Conservation (phyloP, 2,113 vertebrate species). For the Dascyllus trimaculatus region DNA sequence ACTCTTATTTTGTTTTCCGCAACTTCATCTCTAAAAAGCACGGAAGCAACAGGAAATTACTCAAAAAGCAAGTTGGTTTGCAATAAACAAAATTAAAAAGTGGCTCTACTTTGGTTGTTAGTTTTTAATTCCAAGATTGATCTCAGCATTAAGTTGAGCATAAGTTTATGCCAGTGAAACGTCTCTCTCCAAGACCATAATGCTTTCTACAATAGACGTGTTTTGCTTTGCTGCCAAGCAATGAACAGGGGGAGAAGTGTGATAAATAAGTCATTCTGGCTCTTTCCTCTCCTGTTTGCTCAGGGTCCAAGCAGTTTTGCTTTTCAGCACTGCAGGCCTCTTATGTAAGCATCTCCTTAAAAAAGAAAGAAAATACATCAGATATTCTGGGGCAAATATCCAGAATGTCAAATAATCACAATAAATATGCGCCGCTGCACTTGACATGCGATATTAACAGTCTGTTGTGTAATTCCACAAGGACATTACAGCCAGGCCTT, state of each 20-base stretch:
- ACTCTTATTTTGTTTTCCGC: no score
- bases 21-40: no score
- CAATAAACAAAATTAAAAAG: neutral
- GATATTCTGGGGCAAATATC: constrained; percentile 39
- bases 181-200: neutral
- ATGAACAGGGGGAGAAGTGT: constrained; percentile 39
- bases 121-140: neutral
- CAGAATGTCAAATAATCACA: constrained; percentile 50
- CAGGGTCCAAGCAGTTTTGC: constrained; percentile 37
- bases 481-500: constrained; percentile 17
- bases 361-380: constrained; percentile 34
- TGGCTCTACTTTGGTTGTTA: neutral
- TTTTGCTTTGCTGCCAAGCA: constrained; percentile 31
- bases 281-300: constrained; percentile 43
- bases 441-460: constrained; percentile 39
- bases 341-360: constrained; percentile 39
- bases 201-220: constrained; percentile 25
- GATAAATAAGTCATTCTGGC: constrained; percentile 44
- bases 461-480: constrained; percentile 44
- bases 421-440: constrained; percentile 41
- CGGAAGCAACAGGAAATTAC: no score
- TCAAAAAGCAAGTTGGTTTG: neutral
- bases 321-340: constrained; percentile 25
- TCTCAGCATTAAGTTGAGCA: neutral
- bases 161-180: neutral